Evolutionary conservation across 2,113 vertebrate species (phyloP).

Genomic region (Salvelinus sp.): DNA sequence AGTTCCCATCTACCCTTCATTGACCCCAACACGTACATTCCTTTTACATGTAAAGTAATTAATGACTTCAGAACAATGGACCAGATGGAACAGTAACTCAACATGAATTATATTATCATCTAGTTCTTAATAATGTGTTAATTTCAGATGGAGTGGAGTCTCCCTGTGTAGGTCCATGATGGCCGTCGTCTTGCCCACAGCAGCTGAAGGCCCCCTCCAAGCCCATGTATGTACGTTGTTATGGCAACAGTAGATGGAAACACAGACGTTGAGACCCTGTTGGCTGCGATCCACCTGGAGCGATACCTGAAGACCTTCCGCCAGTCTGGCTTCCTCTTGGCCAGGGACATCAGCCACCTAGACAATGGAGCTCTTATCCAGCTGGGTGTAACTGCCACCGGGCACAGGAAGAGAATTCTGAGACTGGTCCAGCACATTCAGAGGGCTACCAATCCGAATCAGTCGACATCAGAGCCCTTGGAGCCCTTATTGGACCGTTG

Average conservation of each 20-base stretch:
- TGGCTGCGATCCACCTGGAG: slow-evolving; percentile 86
- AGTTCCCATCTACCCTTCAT: too few species aligned
- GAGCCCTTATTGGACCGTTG: slow-evolving; percentile 51
- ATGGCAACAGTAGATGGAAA: slow-evolving; percentile 76
- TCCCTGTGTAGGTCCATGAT: slow-evolving; percentile 48
- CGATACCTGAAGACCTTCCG: slow-evolving; percentile 84
- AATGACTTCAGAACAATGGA: too few species aligned
- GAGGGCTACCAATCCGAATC: slow-evolving; percentile 35
- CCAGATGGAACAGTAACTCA: background rate
- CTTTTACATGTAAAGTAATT: too few species aligned
- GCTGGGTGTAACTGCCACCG: slow-evolving; percentile 87
- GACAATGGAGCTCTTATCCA: slow-evolving; percentile 78
- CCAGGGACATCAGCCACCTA: slow-evolving; percentile 77
- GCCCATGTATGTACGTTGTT: slow-evolving; percentile 47
- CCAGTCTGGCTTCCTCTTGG: slow-evolving; percentile 78
- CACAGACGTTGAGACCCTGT: slow-evolving; percentile 82
- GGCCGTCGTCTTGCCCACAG: slow-evolving; percentile 42
- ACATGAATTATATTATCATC: background rate
- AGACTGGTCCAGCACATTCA: slow-evolving; percentile 72
- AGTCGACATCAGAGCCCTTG: slow-evolving; percentile 14
- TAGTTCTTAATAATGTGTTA: background rate
- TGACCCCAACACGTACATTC: too few species aligned
- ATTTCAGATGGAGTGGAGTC: slow-evolving; percentile 65
- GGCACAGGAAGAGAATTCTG: slow-evolving; percentile 94
- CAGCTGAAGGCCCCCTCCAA: slow-evolving; percentile 19